Percentiles rank a stretch among this genome's conserved stretches.
phyloP scores from a whole-genome alignment of 2,797 vertebrate species.

The Paedocypris micromegethes region DNA sequence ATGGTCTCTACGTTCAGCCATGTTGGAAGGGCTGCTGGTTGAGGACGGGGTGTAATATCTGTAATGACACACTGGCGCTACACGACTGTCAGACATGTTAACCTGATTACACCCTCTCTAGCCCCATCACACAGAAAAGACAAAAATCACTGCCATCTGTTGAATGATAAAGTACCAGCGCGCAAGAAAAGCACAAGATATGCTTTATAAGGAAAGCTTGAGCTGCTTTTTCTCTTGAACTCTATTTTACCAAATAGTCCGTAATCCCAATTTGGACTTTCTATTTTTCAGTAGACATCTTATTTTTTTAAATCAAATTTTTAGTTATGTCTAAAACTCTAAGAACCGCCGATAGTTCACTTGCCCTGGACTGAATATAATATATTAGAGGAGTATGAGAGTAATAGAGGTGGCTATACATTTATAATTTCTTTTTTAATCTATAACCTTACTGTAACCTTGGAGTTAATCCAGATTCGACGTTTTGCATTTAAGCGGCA shows the following conservation, averaged over 20 bases:
- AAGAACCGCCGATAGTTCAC: no score
- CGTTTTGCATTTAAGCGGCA: no score
- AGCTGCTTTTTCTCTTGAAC: constrained; percentile 10
- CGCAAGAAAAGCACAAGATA: neutral
- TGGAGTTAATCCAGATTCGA: no score
- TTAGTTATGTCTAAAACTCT: no score
- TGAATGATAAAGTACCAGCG: constrained; percentile 14
- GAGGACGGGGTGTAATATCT: constrained; percentile 32
- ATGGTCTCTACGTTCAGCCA: constrained; percentile 21
- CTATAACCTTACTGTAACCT: no score
- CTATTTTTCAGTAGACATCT: no score
- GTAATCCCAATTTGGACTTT: no score
- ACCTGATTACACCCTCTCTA: constrained; percentile 28
- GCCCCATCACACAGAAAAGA: constrained; percentile 18
- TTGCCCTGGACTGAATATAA: no score
- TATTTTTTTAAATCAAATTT: no score
- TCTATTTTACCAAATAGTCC: neutral
- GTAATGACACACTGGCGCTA: constrained; percentile 28
- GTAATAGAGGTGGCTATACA: no score
- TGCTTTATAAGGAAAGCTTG: constrained; percentile 7
- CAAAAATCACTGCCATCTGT: constrained; percentile 9
- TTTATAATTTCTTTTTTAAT: no score
- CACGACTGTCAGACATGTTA: constrained; percentile 33
- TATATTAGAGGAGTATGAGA: no score
- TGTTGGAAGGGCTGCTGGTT: constrained; percentile 21